Conservation (phyloP, 2,888 invertebrate genomes). For the Stenolophus ochropezus region DNA sequence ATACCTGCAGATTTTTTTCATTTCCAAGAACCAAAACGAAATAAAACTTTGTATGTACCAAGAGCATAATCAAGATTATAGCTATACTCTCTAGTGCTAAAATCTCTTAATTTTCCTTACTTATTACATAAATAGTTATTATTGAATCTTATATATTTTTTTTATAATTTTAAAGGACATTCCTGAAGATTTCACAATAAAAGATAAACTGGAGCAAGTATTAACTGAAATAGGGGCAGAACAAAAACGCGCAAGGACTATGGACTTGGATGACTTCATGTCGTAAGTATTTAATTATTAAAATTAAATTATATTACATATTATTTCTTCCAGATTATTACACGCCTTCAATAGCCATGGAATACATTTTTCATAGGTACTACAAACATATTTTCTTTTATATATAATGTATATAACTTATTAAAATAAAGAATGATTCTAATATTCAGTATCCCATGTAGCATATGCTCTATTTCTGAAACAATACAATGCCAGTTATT, state of each 20-base stretch:
- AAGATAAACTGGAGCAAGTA: constrained; percentile 85
- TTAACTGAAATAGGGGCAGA: constrained; percentile 81
- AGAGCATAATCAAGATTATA: too few relatives aligned
- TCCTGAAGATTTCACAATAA: constrained; percentile 87
- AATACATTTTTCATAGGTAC: constrained; percentile 88
- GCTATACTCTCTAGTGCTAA: too few relatives aligned
- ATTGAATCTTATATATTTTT: too few relatives aligned
- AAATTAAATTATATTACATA: constrained; percentile 45
- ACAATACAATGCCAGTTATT: too few relatives aligned
- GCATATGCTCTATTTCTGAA: too few relatives aligned
- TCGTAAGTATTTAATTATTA: constrained; percentile 71
- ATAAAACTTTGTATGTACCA: too few relatives aligned
- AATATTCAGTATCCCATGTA: too few relatives aligned
- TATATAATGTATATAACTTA: constrained; percentile 59
- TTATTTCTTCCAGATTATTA: constrained; percentile 77
- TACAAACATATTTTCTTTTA: constrained; percentile 59
- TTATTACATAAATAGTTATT: too few relatives aligned
- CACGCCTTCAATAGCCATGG: constrained; percentile 93
- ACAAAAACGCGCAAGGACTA: constrained; percentile 89
- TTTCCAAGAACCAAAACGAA: too few relatives aligned
- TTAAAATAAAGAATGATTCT: constrained; percentile 63
- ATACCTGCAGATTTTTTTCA: too few relatives aligned
- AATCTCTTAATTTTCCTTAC: too few relatives aligned
- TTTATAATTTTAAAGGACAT: constrained; percentile 78
- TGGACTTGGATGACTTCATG: constrained; percentile 98